Percentiles rank a stretch among this genome's conserved stretches.
These are phyloP conservation scores for Drosophila tropicalis DNA, from an alignment of 1,140 invertebrate species.

Conservation along the genomic window DNA sequence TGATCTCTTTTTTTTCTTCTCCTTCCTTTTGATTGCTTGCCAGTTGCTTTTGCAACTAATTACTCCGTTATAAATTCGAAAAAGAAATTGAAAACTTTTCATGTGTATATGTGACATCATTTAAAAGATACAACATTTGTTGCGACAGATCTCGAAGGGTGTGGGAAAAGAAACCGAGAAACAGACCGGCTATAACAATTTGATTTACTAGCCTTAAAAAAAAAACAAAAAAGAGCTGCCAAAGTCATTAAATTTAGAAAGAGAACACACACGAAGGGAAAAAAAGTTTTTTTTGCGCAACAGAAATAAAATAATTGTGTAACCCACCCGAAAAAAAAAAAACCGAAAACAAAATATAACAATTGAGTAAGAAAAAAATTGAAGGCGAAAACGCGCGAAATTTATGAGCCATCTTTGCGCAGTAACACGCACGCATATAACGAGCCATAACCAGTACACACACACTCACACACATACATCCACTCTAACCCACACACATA, in stretches of 20 bases:
- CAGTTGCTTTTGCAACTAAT: neutral
- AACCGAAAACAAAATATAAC: conserved; percentile 40
- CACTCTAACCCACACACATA: conserved; percentile 54
- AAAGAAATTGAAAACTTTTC: conserved; percentile 23
- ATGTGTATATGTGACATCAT: conserved; percentile 41
- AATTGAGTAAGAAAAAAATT: conserved; percentile 52
- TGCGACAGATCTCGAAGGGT: no score
- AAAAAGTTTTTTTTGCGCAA: conserved; percentile 46
- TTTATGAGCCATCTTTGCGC: conserved; percentile 79
- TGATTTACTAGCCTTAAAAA: conserved; percentile 57
- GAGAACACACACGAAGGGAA: conserved; percentile 38
- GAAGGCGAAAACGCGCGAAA: conserved; percentile 78
- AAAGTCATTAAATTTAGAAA: conserved; percentile 76
- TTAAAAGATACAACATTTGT: conserved; percentile 46
- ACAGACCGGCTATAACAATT: conserved; percentile 55
- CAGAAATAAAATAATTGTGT: conserved; percentile 73
- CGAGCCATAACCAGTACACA: conserved; percentile 65
- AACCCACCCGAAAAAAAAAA: conserved; percentile 27
- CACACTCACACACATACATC: conserved; percentile 47
- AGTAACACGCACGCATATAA: conserved; percentile 79
- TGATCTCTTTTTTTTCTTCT: neutral
- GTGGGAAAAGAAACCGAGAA: conserved; percentile 27
- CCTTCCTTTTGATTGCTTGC: neutral
- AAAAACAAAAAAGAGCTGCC: conserved; percentile 41
- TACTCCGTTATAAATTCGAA: conserved; percentile 13